Conservation (phyloP, 1,140 invertebrate genomes). For the Sitophilus oryzae region DNA sequence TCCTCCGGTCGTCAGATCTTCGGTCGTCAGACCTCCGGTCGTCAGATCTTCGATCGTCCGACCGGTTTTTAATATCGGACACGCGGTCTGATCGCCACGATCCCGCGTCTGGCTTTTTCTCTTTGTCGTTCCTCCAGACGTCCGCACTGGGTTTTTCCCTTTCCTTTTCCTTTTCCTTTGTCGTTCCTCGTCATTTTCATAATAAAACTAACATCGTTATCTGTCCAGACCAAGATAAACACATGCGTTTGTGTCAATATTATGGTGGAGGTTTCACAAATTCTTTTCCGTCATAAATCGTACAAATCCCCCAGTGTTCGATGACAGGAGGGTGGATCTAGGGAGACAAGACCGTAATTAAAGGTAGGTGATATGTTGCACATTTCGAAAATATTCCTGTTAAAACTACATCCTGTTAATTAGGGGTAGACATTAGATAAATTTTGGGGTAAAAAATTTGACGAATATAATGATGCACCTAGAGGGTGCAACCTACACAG, state of each 20-base stretch:
- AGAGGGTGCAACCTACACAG: too few species aligned
- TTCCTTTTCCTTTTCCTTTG: not conserved
- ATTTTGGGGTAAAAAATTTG: too few species aligned
- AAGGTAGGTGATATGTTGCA: not conserved
- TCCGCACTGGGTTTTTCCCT: slow-evolving; percentile 9
- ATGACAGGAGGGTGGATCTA: not conserved
- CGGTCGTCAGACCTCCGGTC: too few species aligned
- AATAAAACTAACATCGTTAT: not conserved
- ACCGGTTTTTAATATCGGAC: too few species aligned
- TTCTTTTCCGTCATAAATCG: not conserved
- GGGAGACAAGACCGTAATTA: not conserved
- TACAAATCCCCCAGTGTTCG: not conserved
- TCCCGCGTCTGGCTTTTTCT: slow-evolving; percentile 7
- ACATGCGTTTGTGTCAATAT: not conserved
- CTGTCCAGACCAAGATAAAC: not conserved
- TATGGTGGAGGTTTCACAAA: not conserved
- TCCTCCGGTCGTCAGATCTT: too few species aligned
- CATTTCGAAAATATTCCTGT: too few species aligned
- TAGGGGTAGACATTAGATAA: too few species aligned
- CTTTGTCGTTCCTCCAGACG: slow-evolving; percentile 5
- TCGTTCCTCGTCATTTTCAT: not conserved
- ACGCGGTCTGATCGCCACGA: slow-evolving; percentile 16
- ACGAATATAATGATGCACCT: too few species aligned
- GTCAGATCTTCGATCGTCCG: too few species aligned
- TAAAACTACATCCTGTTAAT: too few species aligned